Evolutionary conservation across 2,888 invertebrate species (phyloP).

Genomic region (Stegophylla sp.): DNA sequence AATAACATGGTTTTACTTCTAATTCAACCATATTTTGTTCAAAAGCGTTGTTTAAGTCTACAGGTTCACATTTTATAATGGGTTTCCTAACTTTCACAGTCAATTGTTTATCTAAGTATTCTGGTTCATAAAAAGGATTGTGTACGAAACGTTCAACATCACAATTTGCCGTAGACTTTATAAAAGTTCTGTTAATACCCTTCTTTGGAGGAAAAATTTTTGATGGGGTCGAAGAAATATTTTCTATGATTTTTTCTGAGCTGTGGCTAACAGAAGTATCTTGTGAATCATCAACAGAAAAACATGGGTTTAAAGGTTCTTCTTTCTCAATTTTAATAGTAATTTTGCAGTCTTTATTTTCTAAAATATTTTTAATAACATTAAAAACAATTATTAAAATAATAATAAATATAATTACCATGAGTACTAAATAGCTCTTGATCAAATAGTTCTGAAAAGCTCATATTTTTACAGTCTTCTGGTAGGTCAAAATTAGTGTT

Average conservation of each 20-base stretch:
- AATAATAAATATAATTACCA: slow-evolving; percentile 21
- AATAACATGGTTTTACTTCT: slow-evolving; percentile 3
- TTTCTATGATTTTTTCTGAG: slow-evolving; percentile 3
- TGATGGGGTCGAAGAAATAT: slow-evolving; percentile 4
- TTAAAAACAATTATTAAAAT: background rate
- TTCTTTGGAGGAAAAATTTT: slow-evolving; percentile 21
- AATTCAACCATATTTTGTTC: slow-evolving; percentile 25
- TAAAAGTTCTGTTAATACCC: slow-evolving; percentile 51
- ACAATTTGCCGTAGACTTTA: slow-evolving; percentile 4
- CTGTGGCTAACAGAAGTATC: background rate
- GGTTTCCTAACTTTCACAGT: background rate
- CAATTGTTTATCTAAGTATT: slow-evolving; percentile 1
- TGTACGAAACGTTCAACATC: slow-evolving; percentile 27
- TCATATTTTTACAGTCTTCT: slow-evolving; percentile 52
- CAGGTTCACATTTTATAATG: slow-evolving; percentile 22
- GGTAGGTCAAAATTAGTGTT: slow-evolving; percentile 42
- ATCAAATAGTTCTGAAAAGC: slow-evolving; percentile 57
- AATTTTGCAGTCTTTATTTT: slow-evolving; percentile 51
- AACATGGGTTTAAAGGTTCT: slow-evolving; percentile 27
- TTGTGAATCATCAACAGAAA: slow-evolving; percentile 13
- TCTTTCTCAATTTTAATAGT: slow-evolving; percentile 45
- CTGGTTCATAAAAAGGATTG: slow-evolving; percentile 36
- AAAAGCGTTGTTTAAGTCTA: background rate
- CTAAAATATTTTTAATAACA: slow-evolving; percentile 2
- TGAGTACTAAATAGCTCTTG: slow-evolving; percentile 50